phyloP scores from a whole-genome alignment of 2,113 vertebrate species.

The Prietella phreatophila region DNA sequence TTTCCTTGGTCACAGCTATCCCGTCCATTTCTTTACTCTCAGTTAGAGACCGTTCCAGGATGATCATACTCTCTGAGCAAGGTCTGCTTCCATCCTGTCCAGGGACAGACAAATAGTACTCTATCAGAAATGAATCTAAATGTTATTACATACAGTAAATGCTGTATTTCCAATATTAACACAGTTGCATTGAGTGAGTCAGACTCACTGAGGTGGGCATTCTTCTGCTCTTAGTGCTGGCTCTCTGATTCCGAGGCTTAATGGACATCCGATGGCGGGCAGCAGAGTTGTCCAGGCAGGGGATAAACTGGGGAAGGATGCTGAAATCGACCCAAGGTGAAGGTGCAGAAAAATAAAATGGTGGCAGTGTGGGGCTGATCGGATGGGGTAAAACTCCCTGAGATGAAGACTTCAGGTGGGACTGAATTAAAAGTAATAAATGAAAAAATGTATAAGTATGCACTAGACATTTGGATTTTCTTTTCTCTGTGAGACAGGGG shows the following conservation, averaged over 20 bases:
- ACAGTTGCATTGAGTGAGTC: neutral
- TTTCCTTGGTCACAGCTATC: constrained; percentile 47
- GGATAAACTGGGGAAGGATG: constrained; percentile 73
- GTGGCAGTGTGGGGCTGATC: constrained; percentile 59
- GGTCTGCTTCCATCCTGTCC: constrained; percentile 50
- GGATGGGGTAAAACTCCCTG: constrained; percentile 64
- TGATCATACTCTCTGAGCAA: constrained; percentile 69
- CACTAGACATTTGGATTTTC: neutral
- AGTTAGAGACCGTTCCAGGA: constrained; percentile 68
- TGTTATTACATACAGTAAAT: neutral
- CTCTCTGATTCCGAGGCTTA: constrained; percentile 90
- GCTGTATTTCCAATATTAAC: neutral
- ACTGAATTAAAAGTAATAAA: constrained; percentile 37
- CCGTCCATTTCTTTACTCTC: constrained; percentile 66
- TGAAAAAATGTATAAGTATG: neutral
- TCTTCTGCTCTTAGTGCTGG: constrained; percentile 75
- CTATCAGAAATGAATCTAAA: neutral
- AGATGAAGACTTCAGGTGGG: constrained; percentile 67
- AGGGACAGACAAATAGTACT: neutral
- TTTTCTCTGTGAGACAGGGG: neutral
- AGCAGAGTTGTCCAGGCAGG: constrained; percentile 88
- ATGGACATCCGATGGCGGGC: constrained; percentile 90
- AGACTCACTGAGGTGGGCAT: constrained; percentile 69
- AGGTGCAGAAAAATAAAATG: constrained; percentile 54
- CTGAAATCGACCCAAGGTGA: constrained; percentile 74